Evolutionary conservation across 2,113 vertebrate species (phyloP), one percentile per base, ranked within the genome.

Genomic region (Rafetus swinhoei): DNA sequence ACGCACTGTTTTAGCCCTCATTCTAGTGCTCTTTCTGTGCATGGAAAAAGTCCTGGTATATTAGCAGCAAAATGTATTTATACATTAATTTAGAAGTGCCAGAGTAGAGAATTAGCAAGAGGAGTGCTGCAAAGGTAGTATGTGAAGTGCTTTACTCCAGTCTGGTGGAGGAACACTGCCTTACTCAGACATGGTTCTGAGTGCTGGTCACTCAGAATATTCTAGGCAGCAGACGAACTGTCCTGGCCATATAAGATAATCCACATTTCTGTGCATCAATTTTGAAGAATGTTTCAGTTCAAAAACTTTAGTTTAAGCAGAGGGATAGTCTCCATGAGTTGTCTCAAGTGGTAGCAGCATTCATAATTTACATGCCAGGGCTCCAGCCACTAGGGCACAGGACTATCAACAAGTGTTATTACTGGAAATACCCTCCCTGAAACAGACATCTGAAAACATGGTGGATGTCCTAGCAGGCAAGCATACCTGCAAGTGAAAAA

Each of bases 11-110:
- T 93, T 92, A 65, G 93, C 81, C 89, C 86, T 55, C 6, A 50
- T 86, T 88, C 93, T 91, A 77, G 74, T 86, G 86, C 93, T 83
- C 56, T 93, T 84, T 50, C 82, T 77, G 82, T 50, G 39, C 69
- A 77, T 62, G n/a, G n/a, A 9, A n/a, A 56, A 77, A 39, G 50
- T 74, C 39, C 79, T 57, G 29, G 4, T 57, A 82, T n/a, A 62
- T 86, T 29, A 29, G 60, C 60, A 29, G 27, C 27, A 62, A 29
- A 81, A 81, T 59, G n/a, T 13, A 88, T n/a, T 15, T 0, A 0
- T n/a, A 89, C 16, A 79, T 83, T 77, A 59, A 53, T 77, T 77
- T 77, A 53, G 76, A 83, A n/a, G 14, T 60, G 19, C n/a, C 39
- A 45, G 4, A 62, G 27, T 15, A 62, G 6, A 32, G 27, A 19